Evolutionary conservation across 2,797 vertebrate genomes (phyloP).

Genomic region (Coregonus sp.): DNA sequence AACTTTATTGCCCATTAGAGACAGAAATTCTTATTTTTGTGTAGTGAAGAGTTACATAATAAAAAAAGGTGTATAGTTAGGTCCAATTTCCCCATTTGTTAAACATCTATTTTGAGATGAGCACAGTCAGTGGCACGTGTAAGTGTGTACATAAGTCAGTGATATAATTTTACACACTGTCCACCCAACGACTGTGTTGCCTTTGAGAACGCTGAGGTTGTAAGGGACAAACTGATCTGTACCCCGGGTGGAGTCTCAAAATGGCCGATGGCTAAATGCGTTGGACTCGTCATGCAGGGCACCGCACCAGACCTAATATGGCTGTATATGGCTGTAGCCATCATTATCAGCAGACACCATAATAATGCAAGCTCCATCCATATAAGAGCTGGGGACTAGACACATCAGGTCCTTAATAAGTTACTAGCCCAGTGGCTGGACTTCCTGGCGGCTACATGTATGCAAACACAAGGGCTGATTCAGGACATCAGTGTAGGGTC

Average conservation of each 20-base stretch:
- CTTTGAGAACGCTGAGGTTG: neutral
- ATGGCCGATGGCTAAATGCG: conserved; percentile 1
- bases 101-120: neutral
- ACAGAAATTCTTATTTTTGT: neutral
- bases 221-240: neutral
- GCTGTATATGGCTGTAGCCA: neutral
- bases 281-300: conserved; percentile 1
- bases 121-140: neutral
- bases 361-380: neutral
- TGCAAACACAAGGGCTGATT: neutral
- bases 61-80: neutral
- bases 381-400: neutral
- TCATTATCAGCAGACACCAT: neutral
- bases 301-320: neutral
- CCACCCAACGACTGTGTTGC: neutral
- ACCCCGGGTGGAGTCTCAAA: neutral
- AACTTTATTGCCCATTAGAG: neutral
- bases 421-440: neutral
- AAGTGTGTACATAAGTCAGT: neutral
- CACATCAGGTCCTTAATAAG: neutral
- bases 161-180: neutral
- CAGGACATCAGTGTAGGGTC: neutral
- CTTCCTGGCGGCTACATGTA: neutral
- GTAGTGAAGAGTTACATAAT: neutral
- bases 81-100: neutral